Evolutionary conservation across 1,140 invertebrate species (phyloP), one percentile per base, ranked within the genome.

Genomic region (Venustaconcha ellipsiformis): DNA sequence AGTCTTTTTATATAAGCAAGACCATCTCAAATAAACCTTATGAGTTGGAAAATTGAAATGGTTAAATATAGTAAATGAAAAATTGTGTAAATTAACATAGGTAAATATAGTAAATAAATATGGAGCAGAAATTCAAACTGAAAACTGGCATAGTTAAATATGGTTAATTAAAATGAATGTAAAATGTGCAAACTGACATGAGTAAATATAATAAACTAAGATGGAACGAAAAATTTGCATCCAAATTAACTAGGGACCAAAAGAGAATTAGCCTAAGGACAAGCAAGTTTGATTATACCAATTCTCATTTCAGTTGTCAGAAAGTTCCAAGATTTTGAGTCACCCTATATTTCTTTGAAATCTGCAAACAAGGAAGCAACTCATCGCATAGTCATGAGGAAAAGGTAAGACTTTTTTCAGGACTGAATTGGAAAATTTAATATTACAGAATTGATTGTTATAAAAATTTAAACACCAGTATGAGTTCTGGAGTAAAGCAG

Each of bases 291-390:
- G 14, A 64, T 20, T 20, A 66, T 13, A 23, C 30, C 2, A 79
- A 80, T 82, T 84, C 80, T 56, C 66, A 66, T 91, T 91, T 78
- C 92, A 92, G 93, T 97, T 88, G 88, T 97, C 63, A 92, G 97
- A 74, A 95, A 95, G 88, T 90, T 99, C 37, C 95, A 98, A 90
- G 94, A 98, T 87, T 99, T 97, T 93, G 97, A 99, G 92, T 97
- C 96, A 76, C 97, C 97, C 15, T 96, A 95, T 89, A 94, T 99
- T 89, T 97, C 96, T 70, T 93, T 96, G 83, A 95, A 92, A 82
- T 92, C 92, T 80, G 90, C 92, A 82, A 92, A 91, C 62, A 86
- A 87, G 60, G 75, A 78, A 23, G 86, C 83, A 58, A 74, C 83
- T 30, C 89, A 91, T 79, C 78, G 86, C 75, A 86, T 91, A 70